These are phyloP conservation scores for Brenthis hecate DNA, from an alignment of 2,888 invertebrate genomes.

Conservation along the genomic window DNA sequence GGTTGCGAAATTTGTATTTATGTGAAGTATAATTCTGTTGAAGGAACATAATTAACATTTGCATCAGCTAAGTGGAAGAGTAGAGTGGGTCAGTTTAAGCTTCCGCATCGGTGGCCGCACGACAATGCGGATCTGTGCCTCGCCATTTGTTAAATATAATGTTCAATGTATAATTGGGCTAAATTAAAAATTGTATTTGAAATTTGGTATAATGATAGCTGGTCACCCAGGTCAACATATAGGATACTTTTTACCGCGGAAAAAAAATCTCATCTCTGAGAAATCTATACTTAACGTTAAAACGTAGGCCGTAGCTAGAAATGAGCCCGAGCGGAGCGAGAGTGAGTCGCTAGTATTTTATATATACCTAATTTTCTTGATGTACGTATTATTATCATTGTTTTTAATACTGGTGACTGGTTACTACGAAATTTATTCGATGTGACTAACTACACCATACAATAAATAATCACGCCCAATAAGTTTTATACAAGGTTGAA, in stretches of 20 bases:
- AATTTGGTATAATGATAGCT: not conserved
- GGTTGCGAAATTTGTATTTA: constrained; percentile 14
- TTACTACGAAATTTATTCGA: too few species aligned
- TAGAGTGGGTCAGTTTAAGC: constrained; percentile 61
- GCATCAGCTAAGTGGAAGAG: constrained; percentile 40
- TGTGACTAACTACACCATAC: too few species aligned
- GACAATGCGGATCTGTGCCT: constrained; percentile 49
- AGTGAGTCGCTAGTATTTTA: too few species aligned
- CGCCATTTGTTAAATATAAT: constrained; percentile 52
- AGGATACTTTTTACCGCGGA: not conserved
- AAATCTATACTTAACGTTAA: too few species aligned
- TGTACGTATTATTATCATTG: too few species aligned
- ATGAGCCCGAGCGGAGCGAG: too few species aligned
- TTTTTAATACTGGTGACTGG: too few species aligned
- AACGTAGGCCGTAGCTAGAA: too few species aligned
- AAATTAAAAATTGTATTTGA: too few species aligned
- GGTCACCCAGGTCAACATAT: not conserved
- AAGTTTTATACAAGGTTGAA: too few species aligned
- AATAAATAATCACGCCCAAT: too few species aligned
- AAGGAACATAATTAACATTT: constrained; percentile 35
- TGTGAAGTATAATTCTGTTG: constrained; percentile 15
- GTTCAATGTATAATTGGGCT: not conserved
- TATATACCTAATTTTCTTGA: too few species aligned
- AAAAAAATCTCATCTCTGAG: not conserved
- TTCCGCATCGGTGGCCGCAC: constrained; percentile 59